A percentile compares a stretch with the other conserved stretches of the same genome.
phyloP scores from a whole-genome alignment of 2,797 vertebrate species.

The Chlorospingus semifuscus region DNA sequence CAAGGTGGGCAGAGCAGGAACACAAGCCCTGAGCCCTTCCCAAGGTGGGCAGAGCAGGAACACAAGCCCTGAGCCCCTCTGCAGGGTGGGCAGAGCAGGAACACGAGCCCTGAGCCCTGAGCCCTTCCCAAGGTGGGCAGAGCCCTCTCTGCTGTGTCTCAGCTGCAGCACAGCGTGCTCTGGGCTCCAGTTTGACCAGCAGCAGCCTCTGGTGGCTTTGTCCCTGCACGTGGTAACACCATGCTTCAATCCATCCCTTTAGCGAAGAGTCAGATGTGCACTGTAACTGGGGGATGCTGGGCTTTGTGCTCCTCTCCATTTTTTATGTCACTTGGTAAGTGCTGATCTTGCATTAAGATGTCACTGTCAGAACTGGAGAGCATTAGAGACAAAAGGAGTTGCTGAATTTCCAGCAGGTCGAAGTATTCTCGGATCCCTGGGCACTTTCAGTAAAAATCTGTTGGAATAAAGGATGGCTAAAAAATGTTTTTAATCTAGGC shows the following conservation, averaged over 20 bases:
- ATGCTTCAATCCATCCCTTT: rapidly evolving
- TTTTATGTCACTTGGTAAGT: constrained; percentile 29
- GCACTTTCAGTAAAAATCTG: constrained; percentile 21
- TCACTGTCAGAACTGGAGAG: constrained; percentile 31
- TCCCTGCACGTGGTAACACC: neutral
- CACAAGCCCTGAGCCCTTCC: neutral
- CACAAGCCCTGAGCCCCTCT: too few relatives aligned
- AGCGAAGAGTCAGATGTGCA: neutral
- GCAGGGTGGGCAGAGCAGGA: too few relatives aligned
- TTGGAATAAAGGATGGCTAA: constrained; percentile 58
- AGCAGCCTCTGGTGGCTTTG: neutral
- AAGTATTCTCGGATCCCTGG: constrained; percentile 27
- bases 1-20: neutral
- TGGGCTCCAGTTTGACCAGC: neutral
- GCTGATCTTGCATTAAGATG: constrained; percentile 57
- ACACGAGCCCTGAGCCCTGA: too few relatives aligned
- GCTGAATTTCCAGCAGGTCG: constrained; percentile 20
- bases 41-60: neutral
- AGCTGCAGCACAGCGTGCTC: neutral
- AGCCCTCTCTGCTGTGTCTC: neutral
- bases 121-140: too few relatives aligned
- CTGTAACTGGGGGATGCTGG: neutral
- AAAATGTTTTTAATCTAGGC: constrained; percentile 56
- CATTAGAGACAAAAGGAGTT: neutral
- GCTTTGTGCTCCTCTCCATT: neutral